Percentiles rank a stretch among this genome's conserved stretches.
Conservation (phyloP, 92 coral and sea anemone species). For the Diadumene lineata region DNA sequence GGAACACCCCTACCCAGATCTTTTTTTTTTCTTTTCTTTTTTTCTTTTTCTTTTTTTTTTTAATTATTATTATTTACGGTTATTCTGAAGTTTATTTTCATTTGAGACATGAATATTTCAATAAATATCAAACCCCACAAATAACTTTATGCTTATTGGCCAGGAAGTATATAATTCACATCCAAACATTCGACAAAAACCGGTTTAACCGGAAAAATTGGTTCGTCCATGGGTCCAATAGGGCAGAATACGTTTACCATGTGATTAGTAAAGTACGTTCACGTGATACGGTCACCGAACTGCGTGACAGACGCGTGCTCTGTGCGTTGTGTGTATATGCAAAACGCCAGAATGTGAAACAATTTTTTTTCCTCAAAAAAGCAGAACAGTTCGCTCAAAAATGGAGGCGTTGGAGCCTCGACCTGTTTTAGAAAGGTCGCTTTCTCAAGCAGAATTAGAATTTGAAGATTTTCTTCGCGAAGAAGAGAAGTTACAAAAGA, state of each 20-base stretch:
- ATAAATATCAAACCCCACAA: neutral
- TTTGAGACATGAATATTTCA: neutral
- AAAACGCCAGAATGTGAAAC: neutral
- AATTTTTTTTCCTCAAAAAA: neutral
- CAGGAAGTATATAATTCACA: neutral
- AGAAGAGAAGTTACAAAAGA: conserved; percentile 23
- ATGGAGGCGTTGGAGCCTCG: neutral
- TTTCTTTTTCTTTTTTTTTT: neutral
- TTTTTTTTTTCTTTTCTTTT: conserved; percentile 5
- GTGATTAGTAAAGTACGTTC: conserved; percentile 36
- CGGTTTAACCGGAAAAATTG: neutral
- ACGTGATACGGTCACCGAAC: conserved; percentile 24
- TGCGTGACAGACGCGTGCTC: conserved; percentile 31
- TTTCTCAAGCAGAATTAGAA: conserved; percentile 37
- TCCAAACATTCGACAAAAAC: neutral
- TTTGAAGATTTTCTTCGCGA: conserved; percentile 32
- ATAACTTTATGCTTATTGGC: neutral
- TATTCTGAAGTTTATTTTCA: neutral
- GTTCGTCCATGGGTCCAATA: conserved; percentile 1
- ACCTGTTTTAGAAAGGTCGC: conserved; percentile 11
- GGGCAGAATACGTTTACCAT: conserved; percentile 17
- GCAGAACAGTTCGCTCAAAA: neutral
- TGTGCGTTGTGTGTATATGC: conserved; percentile 7
- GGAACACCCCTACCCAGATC: too few relatives aligned
- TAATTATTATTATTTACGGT: neutral